Evolutionary conservation across 2,888 invertebrate species (phyloP).

Genomic region (Sericinus montela): DNA sequence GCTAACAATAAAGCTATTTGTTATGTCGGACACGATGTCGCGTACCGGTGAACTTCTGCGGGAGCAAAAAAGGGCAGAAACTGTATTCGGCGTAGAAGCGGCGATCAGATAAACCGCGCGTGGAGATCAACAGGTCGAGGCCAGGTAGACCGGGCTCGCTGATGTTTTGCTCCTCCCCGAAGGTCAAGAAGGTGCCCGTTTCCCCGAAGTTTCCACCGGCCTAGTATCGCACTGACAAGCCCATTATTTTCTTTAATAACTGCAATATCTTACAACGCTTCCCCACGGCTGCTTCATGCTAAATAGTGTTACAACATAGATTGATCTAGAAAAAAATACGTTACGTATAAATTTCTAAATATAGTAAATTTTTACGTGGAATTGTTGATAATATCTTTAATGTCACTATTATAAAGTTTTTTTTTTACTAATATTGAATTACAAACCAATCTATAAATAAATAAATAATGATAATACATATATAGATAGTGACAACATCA

Average conservation of each 20-base stretch:
- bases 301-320: background rate
- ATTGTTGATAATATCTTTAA: too few species aligned
- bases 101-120: conserved; percentile 27
- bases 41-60: conserved; percentile 5
- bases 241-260: conserved; percentile 23
- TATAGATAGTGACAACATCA: too few species aligned
- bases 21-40: conserved; percentile 4
- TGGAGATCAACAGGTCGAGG: background rate
- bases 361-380: too few species aligned
- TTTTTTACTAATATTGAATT: too few species aligned
- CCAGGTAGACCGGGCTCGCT: conserved; percentile 27
- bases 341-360: too few species aligned
- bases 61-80: conserved; percentile 14
- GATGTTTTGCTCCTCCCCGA: conserved; percentile 19
- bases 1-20: conserved; percentile 14
- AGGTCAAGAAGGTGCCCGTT: conserved; percentile 7
- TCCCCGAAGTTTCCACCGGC: conserved; percentile 21
- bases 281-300: background rate
- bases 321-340: background rate
- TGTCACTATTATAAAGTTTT: too few species aligned
- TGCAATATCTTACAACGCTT: conserved; percentile 16
- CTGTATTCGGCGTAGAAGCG: conserved; percentile 16
- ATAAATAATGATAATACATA: too few species aligned
- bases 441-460: too few species aligned
- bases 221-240: background rate